Evolutionary conservation across 2,888 invertebrate genomes (phyloP).

Genomic region (Acleris laterana): DNA sequence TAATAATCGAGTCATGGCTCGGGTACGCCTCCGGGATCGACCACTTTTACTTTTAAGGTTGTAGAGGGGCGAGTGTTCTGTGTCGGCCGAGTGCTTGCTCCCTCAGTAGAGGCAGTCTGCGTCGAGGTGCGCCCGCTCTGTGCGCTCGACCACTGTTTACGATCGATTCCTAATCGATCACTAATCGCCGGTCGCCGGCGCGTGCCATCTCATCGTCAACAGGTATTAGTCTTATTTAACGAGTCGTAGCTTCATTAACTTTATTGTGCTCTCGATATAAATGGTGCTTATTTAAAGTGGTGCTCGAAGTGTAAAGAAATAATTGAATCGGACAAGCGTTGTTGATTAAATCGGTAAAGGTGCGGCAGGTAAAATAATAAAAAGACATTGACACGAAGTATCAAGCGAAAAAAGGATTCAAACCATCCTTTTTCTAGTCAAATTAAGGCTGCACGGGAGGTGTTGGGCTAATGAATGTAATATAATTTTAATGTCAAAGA

Average conservation of each 20-base stretch:
- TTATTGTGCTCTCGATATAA: neutral
- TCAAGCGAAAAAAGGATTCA: no score
- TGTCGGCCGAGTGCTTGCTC: slow-evolving; percentile 37
- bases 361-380: no score
- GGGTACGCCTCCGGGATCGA: slow-evolving; percentile 72
- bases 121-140: slow-evolving; percentile 50
- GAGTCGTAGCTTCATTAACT: neutral
- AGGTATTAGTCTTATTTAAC: slow-evolving; percentile 5
- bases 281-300: neutral
- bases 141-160: slow-evolving; percentile 24
- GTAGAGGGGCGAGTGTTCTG: slow-evolving; percentile 61
- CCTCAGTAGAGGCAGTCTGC: slow-evolving; percentile 55
- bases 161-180: neutral
- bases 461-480: no score
- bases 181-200: slow-evolving; percentile 5
- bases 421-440: no score
- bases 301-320: neutral
- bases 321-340: neutral
- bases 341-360: neutral
- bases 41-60: slow-evolving; percentile 79
- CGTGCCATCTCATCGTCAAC: slow-evolving; percentile 11
- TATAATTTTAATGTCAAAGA: no score
- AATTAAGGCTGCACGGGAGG: no score
- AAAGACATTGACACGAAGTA: neutral
- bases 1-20: slow-evolving; percentile 56